These are phyloP conservation scores for Lacanobia wlatinum DNA, from an alignment of 2,888 invertebrate species.

Conservation along the genomic window DNA sequence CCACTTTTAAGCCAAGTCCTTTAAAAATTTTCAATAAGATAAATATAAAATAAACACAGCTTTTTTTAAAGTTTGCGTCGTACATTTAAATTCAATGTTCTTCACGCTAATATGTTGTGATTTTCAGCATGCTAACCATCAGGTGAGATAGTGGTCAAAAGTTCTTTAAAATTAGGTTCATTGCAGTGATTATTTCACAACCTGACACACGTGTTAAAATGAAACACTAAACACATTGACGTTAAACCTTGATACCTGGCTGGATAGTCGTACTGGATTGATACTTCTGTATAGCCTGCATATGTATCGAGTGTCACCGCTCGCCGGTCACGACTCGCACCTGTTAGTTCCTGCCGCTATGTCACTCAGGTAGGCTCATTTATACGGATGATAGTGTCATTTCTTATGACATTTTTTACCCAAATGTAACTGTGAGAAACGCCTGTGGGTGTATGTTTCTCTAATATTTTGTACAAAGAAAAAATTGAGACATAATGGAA, in stretches of 20 bases:
- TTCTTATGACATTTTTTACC: constrained; percentile 41
- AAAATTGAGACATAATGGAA: background rate
- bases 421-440: constrained; percentile 1
- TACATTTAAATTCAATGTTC: too few species aligned
- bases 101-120: too few species aligned
- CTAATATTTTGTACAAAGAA: background rate
- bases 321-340: constrained; percentile 54
- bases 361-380: constrained; percentile 59
- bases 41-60: background rate
- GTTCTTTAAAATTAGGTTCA: too few species aligned
- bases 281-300: constrained; percentile 27
- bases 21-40: background rate
- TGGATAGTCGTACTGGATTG: background rate
- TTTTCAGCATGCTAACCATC: too few species aligned
- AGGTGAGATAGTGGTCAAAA: too few species aligned
- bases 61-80: too few species aligned
- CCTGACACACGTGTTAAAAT: too few species aligned
- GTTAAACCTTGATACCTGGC: background rate
- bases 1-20: background rate
- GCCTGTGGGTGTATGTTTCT: background rate
- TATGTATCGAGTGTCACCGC: background rate
- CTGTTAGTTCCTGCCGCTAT: constrained; percentile 50
- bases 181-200: too few species aligned
- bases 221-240: too few species aligned
- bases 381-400: constrained; percentile 35